Conservation (phyloP, 2,113 vertebrate species). For the Mionectes macconnelli region DNA sequence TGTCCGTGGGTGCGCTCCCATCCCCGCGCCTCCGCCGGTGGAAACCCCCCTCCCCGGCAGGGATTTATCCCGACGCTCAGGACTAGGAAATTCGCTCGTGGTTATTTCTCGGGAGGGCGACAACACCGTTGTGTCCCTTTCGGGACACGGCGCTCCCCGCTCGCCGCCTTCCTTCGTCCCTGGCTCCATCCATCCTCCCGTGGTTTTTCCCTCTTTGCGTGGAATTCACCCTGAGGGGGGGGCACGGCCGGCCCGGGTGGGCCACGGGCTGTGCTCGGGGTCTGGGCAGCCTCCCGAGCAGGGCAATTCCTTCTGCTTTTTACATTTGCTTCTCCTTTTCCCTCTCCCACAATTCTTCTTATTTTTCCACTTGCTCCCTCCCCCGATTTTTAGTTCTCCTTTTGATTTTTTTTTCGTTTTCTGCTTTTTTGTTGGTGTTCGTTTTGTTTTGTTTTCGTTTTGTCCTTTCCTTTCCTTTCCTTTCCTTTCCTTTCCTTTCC, state of each 20-base stretch:
- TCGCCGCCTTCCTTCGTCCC: background rate
- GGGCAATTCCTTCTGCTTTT: background rate
- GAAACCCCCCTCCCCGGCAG: background rate
- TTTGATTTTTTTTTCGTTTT: background rate
- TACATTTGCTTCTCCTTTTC: background rate
- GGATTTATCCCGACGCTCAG: background rate
- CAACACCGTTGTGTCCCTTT: background rate
- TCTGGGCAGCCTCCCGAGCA: background rate
- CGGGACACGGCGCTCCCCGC: background rate
- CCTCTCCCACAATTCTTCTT: background rate
- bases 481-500: background rate
- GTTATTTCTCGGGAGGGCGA: background rate
- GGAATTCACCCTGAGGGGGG: background rate
- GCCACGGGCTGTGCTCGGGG: background rate
- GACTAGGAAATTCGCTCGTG: background rate
- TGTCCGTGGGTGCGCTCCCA: background rate
- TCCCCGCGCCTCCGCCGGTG: fast-evolving
- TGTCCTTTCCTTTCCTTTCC: background rate
- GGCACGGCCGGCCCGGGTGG: background rate
- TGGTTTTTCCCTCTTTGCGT: background rate
- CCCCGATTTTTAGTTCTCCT: background rate
- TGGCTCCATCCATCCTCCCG: fast-evolving
- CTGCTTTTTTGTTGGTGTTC: background rate
- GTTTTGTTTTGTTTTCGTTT: background rate
- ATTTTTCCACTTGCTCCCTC: background rate